These are phyloP conservation scores for Lepidotrigona ventralis DNA, from an alignment of 1,140 invertebrate species.

Conservation along the genomic window DNA sequence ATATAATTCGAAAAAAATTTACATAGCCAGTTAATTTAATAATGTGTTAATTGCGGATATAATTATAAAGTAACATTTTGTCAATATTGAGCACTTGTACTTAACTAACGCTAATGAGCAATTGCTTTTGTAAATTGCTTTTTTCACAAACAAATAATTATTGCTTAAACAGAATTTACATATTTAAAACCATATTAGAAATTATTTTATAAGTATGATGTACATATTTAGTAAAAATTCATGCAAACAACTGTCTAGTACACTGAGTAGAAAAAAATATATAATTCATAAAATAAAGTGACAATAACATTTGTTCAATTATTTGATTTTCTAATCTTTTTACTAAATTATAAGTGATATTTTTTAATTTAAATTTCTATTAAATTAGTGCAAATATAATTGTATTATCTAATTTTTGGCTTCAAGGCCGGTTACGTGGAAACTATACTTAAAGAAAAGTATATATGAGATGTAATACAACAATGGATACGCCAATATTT, in stretches of 20 bases:
- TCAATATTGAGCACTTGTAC: conserved; percentile 7
- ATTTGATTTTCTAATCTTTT: not conserved
- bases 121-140: not conserved
- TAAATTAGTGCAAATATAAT: conserved; percentile 10
- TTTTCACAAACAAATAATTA: not conserved
- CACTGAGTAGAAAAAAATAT: not conserved
- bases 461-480: not conserved
- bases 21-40: not conserved
- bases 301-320: not conserved
- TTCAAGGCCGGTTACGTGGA: conserved; percentile 48
- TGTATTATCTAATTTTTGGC: conserved; percentile 25
- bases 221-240: conserved; percentile 28
- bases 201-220: not conserved
- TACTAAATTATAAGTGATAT: not conserved
- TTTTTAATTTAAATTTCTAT: not conserved
- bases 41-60: not conserved
- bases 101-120: not conserved
- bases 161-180: not conserved
- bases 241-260: conserved; percentile 11
- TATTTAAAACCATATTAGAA: not conserved
- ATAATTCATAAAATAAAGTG: not conserved
- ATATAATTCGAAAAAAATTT: not conserved
- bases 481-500: not conserved
- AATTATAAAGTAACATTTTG: not conserved
- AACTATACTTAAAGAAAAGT: conserved; percentile 19